Evolutionary conservation across 2,888 invertebrate genomes (phyloP), one percentile per base, ranked within the genome.

Genomic region (Stratiomys singularior): DNA sequence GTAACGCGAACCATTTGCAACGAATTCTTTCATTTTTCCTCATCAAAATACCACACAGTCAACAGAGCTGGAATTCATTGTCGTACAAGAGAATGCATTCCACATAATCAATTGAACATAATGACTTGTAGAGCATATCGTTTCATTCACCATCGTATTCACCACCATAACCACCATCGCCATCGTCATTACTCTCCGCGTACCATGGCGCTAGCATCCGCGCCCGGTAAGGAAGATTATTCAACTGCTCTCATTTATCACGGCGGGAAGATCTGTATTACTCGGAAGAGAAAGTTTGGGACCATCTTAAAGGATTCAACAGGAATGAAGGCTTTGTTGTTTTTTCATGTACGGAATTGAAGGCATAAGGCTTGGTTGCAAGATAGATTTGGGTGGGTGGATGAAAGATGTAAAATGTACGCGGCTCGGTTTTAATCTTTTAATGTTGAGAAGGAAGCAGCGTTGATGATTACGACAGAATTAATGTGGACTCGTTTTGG

Each of bases 101-200:
- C 52, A 52, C 52, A 52, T 52, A 52, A 52, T 52, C 52, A 52
- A 52, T 52, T 52, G 52, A 52, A 52, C n/a, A 52, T 52, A 52
- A 52, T 52, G 52, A 52, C 52, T 52, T 52, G 52, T 52, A 52
- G 52, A 52, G 52, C 52, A 52, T 52, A 52, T 52, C 18, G 15
- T 52, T 52, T 52, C 52, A 52, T 13, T 52, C 52, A 52, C 52
- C 52, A 52, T 18, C 52, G 52, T 18, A 52, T 9, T 15, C 52
- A 52, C 52, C 52, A 52, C 18, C 52, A 18, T 13, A 13, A 52
- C 18, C 52, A 52, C 18, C 52, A 52, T 52, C 52, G 18, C 15
- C 52, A 52, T 52, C 37, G 37, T 37, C 37, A 37, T 37, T 37
- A 37, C 37, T 3, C 37, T 37, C 37, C 5, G 5, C 3, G 9